Base-by-base conservation (phyloP, 2,888 invertebrate species). In the Mesorhabditis belari region DNA sequence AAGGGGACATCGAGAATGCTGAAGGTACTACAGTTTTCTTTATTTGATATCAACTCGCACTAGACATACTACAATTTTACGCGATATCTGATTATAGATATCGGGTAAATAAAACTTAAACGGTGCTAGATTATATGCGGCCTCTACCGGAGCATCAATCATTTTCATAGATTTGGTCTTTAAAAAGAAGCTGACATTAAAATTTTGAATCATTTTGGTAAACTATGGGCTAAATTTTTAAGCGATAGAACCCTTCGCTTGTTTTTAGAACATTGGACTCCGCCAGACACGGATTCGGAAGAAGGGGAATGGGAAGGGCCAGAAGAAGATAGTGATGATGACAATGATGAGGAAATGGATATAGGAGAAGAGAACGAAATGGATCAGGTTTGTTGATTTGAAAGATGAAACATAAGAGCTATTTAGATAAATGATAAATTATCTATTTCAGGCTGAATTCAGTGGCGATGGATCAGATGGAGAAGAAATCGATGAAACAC, bases 1-100 rank as follows among this genome's bases (percentile, higher is more conserved):
- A 77, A 51, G 73, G 67, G 25, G 77, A 75, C 58, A 77, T 75
- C 51, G 77, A 77, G 52, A 77, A 76, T 24, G 66, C 63, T 29
- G 12, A 35, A 35, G 44, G 44, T 56, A 29, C 17, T 49, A 49
- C 25, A 50, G 53, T 5, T 62, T 62, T 12, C 29, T 49, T 35
- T 9, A 35, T 35, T 17, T 2, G 44, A 17, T 35, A 17, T 9
- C 44, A 35, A 17, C 44, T 35, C n/a, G 44, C 12, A 35, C 12
- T 9, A 9, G 44, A 35, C n/a, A 17, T 35, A 35, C 44, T 35
- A 35, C 44, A 9, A n/a, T 35, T 9, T 35, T n/a, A n/a, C 12
- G 44, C 44, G n/a, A 17, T 35, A 9, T 35, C 44, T n/a, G n/a
- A n/a, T n/a, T 23, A 58, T 51, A 21, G 51, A 21, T 19, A 12